A percentile compares a stretch with the other conserved stretches of the same genome.
Conservation (phyloP, 2,797 vertebrate species). For the Urocyon cinereoargenteus region DNA sequence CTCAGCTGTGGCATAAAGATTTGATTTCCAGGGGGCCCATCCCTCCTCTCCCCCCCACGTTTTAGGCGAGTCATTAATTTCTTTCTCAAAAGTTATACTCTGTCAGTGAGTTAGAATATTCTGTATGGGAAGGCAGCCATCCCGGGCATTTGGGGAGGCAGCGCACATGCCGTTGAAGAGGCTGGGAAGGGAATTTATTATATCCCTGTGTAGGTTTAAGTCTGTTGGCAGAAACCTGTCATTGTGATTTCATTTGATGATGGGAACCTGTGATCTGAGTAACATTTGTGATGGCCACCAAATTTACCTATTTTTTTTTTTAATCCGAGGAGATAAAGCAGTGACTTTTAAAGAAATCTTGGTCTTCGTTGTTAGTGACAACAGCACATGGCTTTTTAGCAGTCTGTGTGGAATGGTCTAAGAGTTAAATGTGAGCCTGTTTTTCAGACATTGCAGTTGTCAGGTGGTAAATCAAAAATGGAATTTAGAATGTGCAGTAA, state of each 20-base stretch:
- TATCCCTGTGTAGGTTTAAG: not conserved
- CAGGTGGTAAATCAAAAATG: slow-evolving; percentile 73
- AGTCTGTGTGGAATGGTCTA: not conserved
- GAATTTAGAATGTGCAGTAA: slow-evolving; percentile 54
- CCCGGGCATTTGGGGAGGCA: not conserved
- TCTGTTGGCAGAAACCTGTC: slow-evolving; percentile 48
- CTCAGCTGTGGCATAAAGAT: not conserved
- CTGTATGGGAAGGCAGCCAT: not conserved
- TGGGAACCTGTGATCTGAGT: not conserved
- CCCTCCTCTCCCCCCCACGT: not conserved
- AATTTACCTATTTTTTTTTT: not conserved
- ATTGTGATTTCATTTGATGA: slow-evolving; percentile 17
- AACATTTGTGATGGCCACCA: not conserved
- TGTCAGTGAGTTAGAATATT: slow-evolving; percentile 34
- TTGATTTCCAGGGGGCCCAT: not conserved
- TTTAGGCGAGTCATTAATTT: not conserved
- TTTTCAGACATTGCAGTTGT: slow-evolving; percentile 75
- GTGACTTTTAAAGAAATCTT: not conserved
- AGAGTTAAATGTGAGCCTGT: slow-evolving; percentile 59
- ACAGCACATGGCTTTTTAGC: slow-evolving; percentile 53
- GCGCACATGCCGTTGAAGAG: not conserved
- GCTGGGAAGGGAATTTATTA: not conserved
- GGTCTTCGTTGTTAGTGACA: slow-evolving; percentile 66
- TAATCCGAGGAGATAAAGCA: not conserved
- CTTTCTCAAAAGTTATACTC: slow-evolving; percentile 32